phyloP scores from a whole-genome alignment of 2,113 vertebrate species.

The Rhadina sibilatrix region DNA sequence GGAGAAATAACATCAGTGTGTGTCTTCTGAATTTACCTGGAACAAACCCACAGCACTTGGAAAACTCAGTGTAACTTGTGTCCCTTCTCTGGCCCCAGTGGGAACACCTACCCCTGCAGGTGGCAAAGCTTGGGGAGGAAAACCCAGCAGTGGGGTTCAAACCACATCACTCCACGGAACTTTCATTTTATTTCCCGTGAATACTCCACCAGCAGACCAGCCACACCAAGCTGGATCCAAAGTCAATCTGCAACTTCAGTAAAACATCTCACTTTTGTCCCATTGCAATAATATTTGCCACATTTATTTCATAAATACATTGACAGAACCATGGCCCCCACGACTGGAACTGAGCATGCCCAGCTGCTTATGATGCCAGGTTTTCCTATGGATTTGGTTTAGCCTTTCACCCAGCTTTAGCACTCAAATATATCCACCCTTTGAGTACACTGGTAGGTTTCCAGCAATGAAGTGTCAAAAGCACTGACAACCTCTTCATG shows the following conservation, averaged over 20 bases:
- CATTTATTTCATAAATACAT: not conserved
- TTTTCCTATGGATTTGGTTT: not conserved
- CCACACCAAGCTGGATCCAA: not conserved
- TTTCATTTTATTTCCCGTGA: not conserved
- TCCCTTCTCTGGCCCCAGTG: not conserved
- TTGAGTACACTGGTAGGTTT: not conserved
- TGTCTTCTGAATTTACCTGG: not conserved
- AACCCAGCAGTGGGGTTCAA: fast-evolving
- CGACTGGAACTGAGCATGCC: not conserved
- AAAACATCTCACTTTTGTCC: not conserved
- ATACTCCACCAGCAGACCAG: not conserved
- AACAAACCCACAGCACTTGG: fast-evolving
- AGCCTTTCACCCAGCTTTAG: not conserved
- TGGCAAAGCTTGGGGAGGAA: fast-evolving
- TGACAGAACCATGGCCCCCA: not conserved
- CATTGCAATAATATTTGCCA: not conserved
- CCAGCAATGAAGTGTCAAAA: not conserved
- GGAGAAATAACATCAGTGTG: not conserved
- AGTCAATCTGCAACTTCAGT: not conserved
- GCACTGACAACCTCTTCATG: constrained; percentile 17
- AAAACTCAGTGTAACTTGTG: not conserved
- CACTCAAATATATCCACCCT: not conserved
- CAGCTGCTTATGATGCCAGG: not conserved
- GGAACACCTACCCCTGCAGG: not conserved
- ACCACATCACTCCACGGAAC: not conserved